Percentiles rank a stretch among this genome's conserved stretches.
Conservation (phyloP, 2,113 vertebrate genomes). For the Emydocephalus ijimae region DNA sequence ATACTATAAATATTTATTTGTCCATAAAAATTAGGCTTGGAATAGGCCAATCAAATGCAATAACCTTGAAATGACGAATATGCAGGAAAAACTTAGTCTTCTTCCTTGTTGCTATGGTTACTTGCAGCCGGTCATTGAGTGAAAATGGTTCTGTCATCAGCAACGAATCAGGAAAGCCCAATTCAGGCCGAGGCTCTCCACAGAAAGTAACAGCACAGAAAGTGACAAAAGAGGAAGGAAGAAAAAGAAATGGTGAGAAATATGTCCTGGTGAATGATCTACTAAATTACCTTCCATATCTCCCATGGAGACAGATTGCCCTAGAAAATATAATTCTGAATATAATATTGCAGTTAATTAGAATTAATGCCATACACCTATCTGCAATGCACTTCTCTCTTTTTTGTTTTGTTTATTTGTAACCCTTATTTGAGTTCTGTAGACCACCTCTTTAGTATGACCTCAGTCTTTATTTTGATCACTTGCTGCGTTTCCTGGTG, state of each 20-base stretch:
- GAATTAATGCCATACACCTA: background rate
- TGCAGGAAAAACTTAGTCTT: conserved; percentile 74
- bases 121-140: conserved; percentile 91
- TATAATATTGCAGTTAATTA: rapidly evolving
- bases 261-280: conserved; percentile 8
- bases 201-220: conserved; percentile 87
- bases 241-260: conserved; percentile 88
- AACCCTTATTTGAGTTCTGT: background rate
- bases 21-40: conserved; percentile 38
- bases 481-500: background rate
- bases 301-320: background rate
- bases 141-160: conserved; percentile 95
- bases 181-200: conserved; percentile 78
- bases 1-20: conserved; percentile 30
- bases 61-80: conserved; percentile 72
- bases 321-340: background rate
- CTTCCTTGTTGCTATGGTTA: conserved; percentile 96
- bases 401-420: background rate
- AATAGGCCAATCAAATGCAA: conserved; percentile 52
- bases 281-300: background rate
- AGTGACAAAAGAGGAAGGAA: conserved; percentile 84
- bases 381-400: background rate
- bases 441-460: background rate
- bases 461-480: background rate
- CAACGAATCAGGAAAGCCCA: conserved; percentile 89